Conservation (phyloP, 92 coral and sea anemone species). For the Galaxea fascicularis region DNA sequence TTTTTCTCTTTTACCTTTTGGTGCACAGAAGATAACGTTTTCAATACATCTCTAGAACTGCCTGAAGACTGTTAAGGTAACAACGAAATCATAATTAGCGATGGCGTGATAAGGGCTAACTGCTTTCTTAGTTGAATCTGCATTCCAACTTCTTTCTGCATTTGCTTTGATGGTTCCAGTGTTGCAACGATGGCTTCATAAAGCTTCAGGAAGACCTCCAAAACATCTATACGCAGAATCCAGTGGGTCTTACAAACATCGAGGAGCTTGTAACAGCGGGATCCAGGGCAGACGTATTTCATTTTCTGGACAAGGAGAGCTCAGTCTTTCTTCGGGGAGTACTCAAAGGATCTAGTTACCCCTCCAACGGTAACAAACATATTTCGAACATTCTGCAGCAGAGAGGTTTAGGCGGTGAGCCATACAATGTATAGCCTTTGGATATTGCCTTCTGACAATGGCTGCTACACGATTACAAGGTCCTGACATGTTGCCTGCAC, state of each 20-base stretch:
- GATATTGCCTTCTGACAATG: conserved; percentile 56
- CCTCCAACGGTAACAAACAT: conserved; percentile 69
- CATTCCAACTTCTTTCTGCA: conserved; percentile 63
- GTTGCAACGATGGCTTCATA: conserved; percentile 58
- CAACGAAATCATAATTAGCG: too few relatives aligned
- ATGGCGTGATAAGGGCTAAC: conserved; percentile 52
- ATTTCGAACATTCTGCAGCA: conserved; percentile 65
- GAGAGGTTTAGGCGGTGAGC: conserved; percentile 72
- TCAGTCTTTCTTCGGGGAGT: conserved; percentile 69
- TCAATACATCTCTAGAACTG: conserved; percentile 40
- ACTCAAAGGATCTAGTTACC: conserved; percentile 66
- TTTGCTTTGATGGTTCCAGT: conserved; percentile 55
- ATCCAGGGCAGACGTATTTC: conserved; percentile 46
- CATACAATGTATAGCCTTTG: conserved; percentile 60
- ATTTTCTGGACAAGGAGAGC: conserved; percentile 63
- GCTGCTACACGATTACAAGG: conserved; percentile 53
- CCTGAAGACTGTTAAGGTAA: too few relatives aligned
- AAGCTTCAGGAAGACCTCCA: conserved; percentile 66
- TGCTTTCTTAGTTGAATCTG: conserved; percentile 61
- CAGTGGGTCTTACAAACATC: conserved; percentile 71
- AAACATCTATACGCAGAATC: conserved; percentile 70
- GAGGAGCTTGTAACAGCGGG: conserved; percentile 59
- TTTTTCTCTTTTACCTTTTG: conserved; percentile 52
- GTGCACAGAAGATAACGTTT: conserved; percentile 52
- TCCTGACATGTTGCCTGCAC: conserved; percentile 69